A percentile compares a stretch with the other conserved stretches of the same genome.
These are phyloP conservation scores for Trilocha varians DNA, from an alignment of 2,888 invertebrate species.

Conservation along the genomic window DNA sequence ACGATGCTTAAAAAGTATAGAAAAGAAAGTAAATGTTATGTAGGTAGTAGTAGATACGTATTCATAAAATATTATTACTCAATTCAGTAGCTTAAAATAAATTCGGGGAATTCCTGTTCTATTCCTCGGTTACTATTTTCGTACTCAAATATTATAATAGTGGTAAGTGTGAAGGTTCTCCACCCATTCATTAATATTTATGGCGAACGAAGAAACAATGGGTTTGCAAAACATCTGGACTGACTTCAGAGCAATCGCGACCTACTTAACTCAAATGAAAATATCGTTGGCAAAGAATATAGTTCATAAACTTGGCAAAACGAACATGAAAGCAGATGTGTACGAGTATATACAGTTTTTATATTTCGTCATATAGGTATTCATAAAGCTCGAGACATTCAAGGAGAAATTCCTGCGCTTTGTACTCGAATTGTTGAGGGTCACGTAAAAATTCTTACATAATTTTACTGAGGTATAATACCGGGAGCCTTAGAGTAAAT, in stretches of 20 bases:
- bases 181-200: too few species aligned
- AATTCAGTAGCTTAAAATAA: too few species aligned
- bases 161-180: too few species aligned
- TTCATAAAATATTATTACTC: too few species aligned
- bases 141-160: too few species aligned
- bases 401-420: background rate
- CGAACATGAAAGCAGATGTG: background rate
- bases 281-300: background rate
- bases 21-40: too few species aligned
- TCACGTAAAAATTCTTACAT: slow-evolving; percentile 1
- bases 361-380: background rate
- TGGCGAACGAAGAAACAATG: background rate
- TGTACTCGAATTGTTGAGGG: background rate
- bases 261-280: background rate
- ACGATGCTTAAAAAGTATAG: too few species aligned
- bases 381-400: background rate
- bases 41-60: too few species aligned
- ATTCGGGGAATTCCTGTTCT: too few species aligned
- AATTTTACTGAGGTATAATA: background rate
- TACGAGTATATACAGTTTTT: background rate
- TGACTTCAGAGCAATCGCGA: background rate
- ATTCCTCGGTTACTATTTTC: too few species aligned
- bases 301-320: background rate
- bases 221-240: background rate
- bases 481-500: slow-evolving; percentile 20